Evolutionary conservation across 2,797 vertebrate genomes (phyloP).

Genomic region (Pteropus rufus): DNA sequence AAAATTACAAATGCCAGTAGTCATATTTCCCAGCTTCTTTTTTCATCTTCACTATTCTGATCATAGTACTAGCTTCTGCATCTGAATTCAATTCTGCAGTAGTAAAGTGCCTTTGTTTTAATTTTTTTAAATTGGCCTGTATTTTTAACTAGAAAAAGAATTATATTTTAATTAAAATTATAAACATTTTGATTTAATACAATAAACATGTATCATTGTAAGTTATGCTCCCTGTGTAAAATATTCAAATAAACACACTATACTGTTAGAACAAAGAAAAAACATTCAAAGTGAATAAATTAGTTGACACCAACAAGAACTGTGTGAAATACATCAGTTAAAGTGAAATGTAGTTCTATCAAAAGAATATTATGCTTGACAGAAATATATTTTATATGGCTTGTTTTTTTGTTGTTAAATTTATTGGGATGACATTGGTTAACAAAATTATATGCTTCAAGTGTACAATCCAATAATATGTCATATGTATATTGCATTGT

Average conservation of each 20-base stretch:
- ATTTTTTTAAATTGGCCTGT: background rate
- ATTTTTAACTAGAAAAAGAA: background rate
- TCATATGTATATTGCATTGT: no score
- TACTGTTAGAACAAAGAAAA: background rate
- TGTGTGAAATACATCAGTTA: background rate
- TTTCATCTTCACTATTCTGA: background rate
- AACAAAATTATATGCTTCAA: no score
- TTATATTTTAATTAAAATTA: background rate
- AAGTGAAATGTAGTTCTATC: background rate
- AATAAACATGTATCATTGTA: background rate
- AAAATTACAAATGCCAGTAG: background rate
- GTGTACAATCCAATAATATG: no score
- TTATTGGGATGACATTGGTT: no score
- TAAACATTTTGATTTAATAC: background rate
- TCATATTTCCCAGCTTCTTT: background rate
- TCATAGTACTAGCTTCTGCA: background rate
- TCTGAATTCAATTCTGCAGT: background rate
- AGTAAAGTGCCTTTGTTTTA: background rate
- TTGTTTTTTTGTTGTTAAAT: background rate
- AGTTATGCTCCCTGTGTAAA: background rate
- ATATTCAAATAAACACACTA: background rate
- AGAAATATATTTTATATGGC: background rate
- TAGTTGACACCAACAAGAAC: background rate
- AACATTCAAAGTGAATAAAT: background rate
- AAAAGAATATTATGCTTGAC: conserved; percentile 2